Conservation (phyloP, 1,140 invertebrate species). For the Armadillidium nasatum region DNA sequence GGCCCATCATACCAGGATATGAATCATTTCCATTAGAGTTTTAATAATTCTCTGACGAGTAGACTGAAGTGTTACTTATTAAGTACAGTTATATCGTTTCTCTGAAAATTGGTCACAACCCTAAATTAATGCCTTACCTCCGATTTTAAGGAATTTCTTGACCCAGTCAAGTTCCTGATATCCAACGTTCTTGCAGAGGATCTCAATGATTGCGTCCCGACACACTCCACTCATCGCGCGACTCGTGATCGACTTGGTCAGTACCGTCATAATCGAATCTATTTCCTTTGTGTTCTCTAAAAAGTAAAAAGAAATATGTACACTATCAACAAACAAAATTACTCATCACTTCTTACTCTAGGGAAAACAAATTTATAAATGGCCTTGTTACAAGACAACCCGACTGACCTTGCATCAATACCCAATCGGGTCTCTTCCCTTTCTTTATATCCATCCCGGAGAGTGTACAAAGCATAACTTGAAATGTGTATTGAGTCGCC, state of each 20-base stretch:
- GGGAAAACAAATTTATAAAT: too few species aligned
- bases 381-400: too few species aligned
- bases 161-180: conserved; percentile 80
- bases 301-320: not conserved
- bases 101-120: too few species aligned
- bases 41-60: too few species aligned
- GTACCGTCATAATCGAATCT: conserved; percentile 70
- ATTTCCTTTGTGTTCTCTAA: conserved; percentile 69
- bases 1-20: too few species aligned
- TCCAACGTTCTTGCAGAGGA: conserved; percentile 84
- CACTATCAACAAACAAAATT: too few species aligned
- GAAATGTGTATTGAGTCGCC: conserved; percentile 72
- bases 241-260: conserved; percentile 73
- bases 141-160: conserved; percentile 73
- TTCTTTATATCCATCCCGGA: conserved; percentile 71
- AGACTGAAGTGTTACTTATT: too few species aligned
- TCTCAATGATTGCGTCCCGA: conserved; percentile 82
- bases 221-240: conserved; percentile 72
- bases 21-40: too few species aligned
- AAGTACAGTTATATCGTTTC: too few species aligned
- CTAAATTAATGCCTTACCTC: too few species aligned
- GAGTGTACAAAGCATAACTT: conserved; percentile 69
- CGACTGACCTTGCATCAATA: conserved; percentile 57
- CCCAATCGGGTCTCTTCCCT: conserved; percentile 65
- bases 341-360: too few species aligned